Base-by-base conservation (phyloP, 2,113 vertebrate genomes). In the Microcebus murinus region DNA sequence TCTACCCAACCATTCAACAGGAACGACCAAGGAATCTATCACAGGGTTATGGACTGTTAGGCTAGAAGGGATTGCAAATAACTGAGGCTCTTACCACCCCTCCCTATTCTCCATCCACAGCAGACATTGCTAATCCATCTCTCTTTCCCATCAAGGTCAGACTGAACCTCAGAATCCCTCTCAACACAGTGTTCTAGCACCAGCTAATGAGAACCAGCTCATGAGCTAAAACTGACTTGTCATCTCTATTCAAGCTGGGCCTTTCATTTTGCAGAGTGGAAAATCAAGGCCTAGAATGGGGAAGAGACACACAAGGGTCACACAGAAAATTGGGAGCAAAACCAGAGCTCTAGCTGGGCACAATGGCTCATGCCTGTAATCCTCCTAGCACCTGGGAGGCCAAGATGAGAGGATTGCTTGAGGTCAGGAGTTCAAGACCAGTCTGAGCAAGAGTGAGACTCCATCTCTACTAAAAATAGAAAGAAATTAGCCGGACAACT, bases 51-150 rank as follows among this genome's bases (percentile, higher is more conserved):
- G 34, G 39, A 42, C 31, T 45, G 1, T 42, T 18, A 67, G 42
- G 21, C 17, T 81, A 13, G 45, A 85, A 91, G 83, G 50, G 27
- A 42, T 31, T 29, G 45, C n/a, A 96, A 94, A 45, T 67, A 52
- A 55, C n/a, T 42, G 82, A 81, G 71, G 67, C 34, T 82, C 80
- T 45, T 1, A 15, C 18, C 39, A 50, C 29, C n/a, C 61, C 61
- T 55, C 29, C 39, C 74, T n/a, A 45, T 29, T 48, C 27, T 39
- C 71, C 27, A 23, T n/a, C 80, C 27, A 42, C 20, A 71, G 70
- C 36, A 93, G 96, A 71, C 65, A 82, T 50, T 61, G 55, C 70
- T 45, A 86, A 87, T 68, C 83, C 59, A 79, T 77, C 63, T 52
- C 45, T 74, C 52, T 74, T 63, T 76, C 73, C 83, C 36, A 25